Percentiles rank a stretch among this genome's conserved stretches.
Conservation (phyloP, 2,113 vertebrate species). For the Forbesichthys papilliferus region DNA sequence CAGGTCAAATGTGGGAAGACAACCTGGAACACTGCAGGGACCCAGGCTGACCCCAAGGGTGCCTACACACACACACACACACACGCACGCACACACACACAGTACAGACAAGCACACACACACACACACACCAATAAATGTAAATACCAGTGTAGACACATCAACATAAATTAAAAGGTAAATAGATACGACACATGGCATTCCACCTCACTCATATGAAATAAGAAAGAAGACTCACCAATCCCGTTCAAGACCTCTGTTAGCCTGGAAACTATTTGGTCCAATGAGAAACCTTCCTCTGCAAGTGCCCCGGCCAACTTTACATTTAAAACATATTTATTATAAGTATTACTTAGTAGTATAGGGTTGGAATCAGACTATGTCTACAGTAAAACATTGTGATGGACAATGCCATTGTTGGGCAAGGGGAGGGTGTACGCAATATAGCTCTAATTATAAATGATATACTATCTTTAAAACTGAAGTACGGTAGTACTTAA, state of each 20-base stretch:
- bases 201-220: no score
- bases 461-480: no score
- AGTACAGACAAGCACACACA: neutral
- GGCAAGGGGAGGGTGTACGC: no score
- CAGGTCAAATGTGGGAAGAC: slow-evolving; percentile 85
- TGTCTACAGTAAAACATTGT: no score
- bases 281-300: slow-evolving; percentile 81
- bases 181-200: neutral
- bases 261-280: slow-evolving; percentile 79
- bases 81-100: neutral
- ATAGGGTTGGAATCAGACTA: no score
- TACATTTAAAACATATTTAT: no score
- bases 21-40: slow-evolving; percentile 90
- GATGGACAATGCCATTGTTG: no score
- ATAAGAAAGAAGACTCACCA: slow-evolving; percentile 68
- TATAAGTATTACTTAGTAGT: no score
- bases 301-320: slow-evolving; percentile 92
- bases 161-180: neutral
- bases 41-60: slow-evolving; percentile 91
- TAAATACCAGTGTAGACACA: neutral
- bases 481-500: no score
- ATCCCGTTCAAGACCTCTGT: slow-evolving; percentile 65
- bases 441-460: no score
- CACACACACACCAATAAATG: neutral
- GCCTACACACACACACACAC: slow-evolving; percentile 65